Evolutionary conservation across 2,888 invertebrate species (phyloP).

Genomic region (Celastrina argiolus): DNA sequence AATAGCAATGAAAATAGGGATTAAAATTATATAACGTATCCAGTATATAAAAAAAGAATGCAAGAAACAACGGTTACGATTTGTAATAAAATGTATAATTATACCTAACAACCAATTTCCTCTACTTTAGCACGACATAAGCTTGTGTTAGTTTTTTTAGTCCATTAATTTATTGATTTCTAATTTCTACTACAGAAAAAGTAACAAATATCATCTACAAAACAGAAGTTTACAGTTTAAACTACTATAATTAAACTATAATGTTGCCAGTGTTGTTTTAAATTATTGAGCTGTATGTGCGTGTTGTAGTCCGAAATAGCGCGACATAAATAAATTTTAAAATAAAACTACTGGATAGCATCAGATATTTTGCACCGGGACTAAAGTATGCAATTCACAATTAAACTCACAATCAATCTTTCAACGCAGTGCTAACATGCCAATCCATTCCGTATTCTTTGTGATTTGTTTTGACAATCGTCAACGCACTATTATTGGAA

Average conservation of each 20-base stretch:
- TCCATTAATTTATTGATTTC: not conserved
- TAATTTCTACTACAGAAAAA: not conserved
- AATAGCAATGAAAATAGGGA: too few relatives aligned
- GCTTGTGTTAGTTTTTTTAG: not conserved
- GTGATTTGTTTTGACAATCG: conserved; percentile 18
- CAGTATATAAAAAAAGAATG: too few relatives aligned
- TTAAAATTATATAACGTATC: too few relatives aligned
- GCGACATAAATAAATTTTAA: conserved; percentile 76
- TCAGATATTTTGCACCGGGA: conserved; percentile 60
- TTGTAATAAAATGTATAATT: not conserved
- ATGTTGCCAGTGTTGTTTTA: conserved; percentile 54
- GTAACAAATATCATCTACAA: not conserved
- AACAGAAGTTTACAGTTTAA: not conserved
- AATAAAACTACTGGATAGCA: conserved; percentile 73
- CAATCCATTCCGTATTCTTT: conserved; percentile 7
- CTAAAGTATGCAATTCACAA: conserved; percentile 37
- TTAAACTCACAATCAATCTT: conserved; percentile 35
- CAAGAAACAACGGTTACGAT: not conserved
- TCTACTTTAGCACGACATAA: not conserved
- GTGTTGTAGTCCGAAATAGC: conserved; percentile 71
- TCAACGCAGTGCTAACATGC: conserved; percentile 29
- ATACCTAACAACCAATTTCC: not conserved
- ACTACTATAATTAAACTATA: conserved; percentile 26
- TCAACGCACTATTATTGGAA: conserved; percentile 12
- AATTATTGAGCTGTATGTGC: conserved; percentile 51